These are phyloP conservation scores for Oscheius sp. DNA, from an alignment of 2,888 invertebrate species.

Conservation along the genomic window DNA sequence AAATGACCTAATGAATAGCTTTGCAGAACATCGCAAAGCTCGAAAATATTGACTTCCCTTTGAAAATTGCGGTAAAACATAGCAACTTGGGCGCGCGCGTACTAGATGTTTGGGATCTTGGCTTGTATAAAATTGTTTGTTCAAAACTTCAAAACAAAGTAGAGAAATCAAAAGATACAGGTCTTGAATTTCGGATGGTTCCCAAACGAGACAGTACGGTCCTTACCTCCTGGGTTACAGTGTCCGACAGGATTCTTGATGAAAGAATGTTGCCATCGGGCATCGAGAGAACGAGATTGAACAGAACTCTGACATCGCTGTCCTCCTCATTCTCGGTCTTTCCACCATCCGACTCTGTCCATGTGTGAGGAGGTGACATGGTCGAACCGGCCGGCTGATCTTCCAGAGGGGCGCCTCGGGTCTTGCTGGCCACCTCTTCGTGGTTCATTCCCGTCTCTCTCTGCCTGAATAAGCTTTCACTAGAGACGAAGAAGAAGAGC, in stretches of 20 bases:
- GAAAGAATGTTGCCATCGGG: conserved; percentile 50
- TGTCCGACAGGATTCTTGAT: conserved; percentile 42
- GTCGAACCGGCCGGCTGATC: conserved; percentile 39
- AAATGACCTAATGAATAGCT: no score
- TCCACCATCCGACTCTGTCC: conserved; percentile 40
- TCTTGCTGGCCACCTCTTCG: conserved; percentile 26
- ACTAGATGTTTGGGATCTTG: no score
- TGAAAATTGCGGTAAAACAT: no score
- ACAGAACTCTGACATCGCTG: conserved; percentile 49
- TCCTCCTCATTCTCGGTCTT: conserved; percentile 30
- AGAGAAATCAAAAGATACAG: no score
- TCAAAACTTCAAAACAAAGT: no score
- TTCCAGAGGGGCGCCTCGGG: conserved; percentile 26
- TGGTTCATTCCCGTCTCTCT: conserved; percentile 16
- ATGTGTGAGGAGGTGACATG: conserved; percentile 59
- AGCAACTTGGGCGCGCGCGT: no score
- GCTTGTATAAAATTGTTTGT: no score
- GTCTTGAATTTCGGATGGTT: background rate
- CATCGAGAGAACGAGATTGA: conserved; percentile 51
- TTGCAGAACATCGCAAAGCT: no score
- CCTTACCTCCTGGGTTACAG: conserved; percentile 39
- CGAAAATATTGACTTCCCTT: no score
- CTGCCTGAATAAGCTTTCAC: no score
- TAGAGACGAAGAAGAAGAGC: background rate
- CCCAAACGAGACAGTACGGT: no score